A percentile compares a stretch with the other conserved stretches of the same genome.
These are phyloP conservation scores for Ptilonorhynchus violaceus DNA, from an alignment of 2,113 vertebrate genomes.

Conservation along the genomic window DNA sequence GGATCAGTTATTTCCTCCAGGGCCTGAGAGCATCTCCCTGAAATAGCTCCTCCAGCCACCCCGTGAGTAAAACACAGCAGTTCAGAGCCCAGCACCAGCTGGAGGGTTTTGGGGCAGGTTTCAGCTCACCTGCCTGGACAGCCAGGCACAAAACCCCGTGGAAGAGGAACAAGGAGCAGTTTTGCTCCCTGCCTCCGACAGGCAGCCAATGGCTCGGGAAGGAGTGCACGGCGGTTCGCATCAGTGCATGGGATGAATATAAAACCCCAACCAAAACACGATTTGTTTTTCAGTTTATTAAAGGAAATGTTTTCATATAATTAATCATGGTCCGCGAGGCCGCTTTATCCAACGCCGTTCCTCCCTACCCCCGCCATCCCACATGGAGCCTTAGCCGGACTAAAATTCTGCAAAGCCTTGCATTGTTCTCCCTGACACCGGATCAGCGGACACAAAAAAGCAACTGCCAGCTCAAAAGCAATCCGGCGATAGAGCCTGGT, in stretches of 20 bases:
- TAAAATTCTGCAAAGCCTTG: constrained; percentile 81
- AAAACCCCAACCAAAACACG: constrained; percentile 5
- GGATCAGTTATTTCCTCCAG: not conserved
- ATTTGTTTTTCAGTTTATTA: constrained; percentile 56
- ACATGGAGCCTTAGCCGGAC: constrained; percentile 67
- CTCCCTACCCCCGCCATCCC: constrained; percentile 57
- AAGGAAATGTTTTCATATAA: constrained; percentile 40
- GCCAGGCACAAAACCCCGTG: not conserved
- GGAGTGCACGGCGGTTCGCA: not conserved
- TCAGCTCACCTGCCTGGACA: constrained; percentile 13
- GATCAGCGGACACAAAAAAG: constrained; percentile 84
- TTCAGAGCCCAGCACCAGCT: not conserved
- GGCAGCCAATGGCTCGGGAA: not conserved
- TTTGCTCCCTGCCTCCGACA: fast-evolving
- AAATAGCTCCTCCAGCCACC: not conserved
- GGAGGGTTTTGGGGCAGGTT: not conserved
- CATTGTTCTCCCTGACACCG: constrained; percentile 88
- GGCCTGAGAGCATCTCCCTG: not conserved
- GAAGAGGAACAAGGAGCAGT: not conserved
- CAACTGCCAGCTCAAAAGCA: constrained; percentile 85
- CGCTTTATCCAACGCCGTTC: not conserved
- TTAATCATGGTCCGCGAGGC: not conserved
- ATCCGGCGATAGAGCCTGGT: constrained; percentile 89
- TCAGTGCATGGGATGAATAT: not conserved
- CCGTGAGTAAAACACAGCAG: not conserved